phyloP scores from a whole-genome alignment of 2,797 vertebrate species.

The Peromyscus aztecus region DNA sequence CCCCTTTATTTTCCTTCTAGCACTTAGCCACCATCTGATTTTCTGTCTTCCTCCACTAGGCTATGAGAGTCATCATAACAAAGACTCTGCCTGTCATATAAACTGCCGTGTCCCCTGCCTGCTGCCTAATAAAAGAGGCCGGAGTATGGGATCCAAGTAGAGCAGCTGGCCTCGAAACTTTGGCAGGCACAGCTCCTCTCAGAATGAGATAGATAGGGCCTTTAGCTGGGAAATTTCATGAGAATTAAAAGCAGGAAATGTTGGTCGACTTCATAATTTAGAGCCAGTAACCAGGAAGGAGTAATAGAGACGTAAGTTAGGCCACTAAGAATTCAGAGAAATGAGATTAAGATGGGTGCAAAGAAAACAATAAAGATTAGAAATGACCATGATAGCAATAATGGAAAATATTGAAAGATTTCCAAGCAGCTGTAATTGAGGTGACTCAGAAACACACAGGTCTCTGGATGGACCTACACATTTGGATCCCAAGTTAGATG shows the following conservation, averaged over 20 bases:
- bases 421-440: neutral
- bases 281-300: neutral
- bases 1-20: neutral
- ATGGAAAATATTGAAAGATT: neutral
- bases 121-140: neutral
- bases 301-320: neutral
- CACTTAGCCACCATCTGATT: neutral
- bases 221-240: neutral
- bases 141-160: neutral
- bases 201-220: neutral
- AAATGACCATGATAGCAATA: neutral
- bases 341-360: neutral
- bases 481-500: neutral
- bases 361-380: slow-evolving; percentile 25
- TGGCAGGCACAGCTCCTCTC: neutral
- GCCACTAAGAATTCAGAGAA: neutral
- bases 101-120: neutral
- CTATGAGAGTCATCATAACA: neutral
- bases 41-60: neutral
- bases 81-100: neutral
- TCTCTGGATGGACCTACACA: neutral
- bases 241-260: neutral
- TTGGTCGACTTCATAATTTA: neutral
- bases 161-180: neutral
- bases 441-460: neutral